Conservation (phyloP, 2,888 invertebrate species). For the Drosophila pegasa region DNA sequence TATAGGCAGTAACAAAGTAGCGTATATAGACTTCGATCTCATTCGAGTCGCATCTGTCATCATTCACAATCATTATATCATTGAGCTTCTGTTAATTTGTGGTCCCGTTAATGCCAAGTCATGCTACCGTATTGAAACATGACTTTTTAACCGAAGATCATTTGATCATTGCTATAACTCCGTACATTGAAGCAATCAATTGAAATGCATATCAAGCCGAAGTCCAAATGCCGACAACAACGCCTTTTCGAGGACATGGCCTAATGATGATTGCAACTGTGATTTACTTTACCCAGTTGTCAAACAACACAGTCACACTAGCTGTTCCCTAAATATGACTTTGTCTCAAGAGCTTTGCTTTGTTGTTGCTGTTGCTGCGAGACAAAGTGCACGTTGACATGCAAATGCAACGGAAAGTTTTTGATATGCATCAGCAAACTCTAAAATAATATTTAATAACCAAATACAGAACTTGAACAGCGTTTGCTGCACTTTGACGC, state of each 20-base stretch:
- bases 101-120: conserved; percentile 42
- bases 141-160: conserved; percentile 23
- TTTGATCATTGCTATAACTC: conserved; percentile 7
- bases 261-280: conserved; percentile 1
- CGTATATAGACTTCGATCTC: conserved; percentile 26
- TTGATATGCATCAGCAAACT: conserved; percentile 41
- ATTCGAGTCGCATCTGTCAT: background rate
- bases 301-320: conserved; percentile 1
- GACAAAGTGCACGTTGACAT: conserved; percentile 41
- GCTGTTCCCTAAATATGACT: background rate
- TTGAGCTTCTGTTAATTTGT: conserved; percentile 38
- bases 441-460: conserved; percentile 15
- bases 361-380: conserved; percentile 27
- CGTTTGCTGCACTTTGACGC: conserved; percentile 26
- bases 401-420: conserved; percentile 61
- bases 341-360: background rate
- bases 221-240: conserved; percentile 27
- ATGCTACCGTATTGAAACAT: conserved; percentile 35
- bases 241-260: conserved; percentile 3
- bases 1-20: background rate
- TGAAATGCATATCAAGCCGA: conserved; percentile 19
- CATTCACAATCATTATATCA: conserved; percentile 38
- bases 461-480: conserved; percentile 37
- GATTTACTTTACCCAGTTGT: conserved; percentile 1
- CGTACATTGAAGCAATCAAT: conserved; percentile 8